Percentiles rank a stretch among this genome's conserved stretches.
phyloP scores from a whole-genome alignment of 2,113 vertebrate species.

The Limnothrissa miodon region DNA sequence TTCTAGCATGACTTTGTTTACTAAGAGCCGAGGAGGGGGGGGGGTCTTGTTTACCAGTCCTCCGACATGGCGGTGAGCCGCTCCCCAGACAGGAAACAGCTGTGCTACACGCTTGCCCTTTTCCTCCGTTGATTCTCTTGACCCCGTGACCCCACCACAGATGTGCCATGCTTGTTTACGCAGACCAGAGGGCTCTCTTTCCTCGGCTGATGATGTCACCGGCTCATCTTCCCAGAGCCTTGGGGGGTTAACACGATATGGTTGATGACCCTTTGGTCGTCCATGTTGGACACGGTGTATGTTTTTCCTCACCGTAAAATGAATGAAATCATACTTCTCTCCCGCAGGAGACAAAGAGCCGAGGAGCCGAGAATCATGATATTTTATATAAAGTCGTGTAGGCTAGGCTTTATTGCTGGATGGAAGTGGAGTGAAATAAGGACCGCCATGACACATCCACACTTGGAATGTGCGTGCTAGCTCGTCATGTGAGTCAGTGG shows the following conservation, averaged over 20 bases:
- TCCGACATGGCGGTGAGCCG: neutral
- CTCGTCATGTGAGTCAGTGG: constrained; percentile 27
- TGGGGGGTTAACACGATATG: neutral
- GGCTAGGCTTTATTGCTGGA: neutral
- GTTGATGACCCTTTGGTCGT: neutral
- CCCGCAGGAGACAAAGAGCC: neutral
- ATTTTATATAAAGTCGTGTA: neutral
- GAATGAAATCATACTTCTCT: neutral
- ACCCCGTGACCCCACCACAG: neutral
- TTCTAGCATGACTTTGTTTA: neutral
- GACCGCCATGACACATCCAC: constrained; percentile 4
- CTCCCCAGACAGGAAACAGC: constrained; percentile 3
- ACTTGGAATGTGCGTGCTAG: constrained; percentile 10
- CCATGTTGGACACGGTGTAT: neutral
- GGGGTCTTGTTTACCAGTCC: neutral
- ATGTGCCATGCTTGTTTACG: neutral
- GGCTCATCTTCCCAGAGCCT: neutral
- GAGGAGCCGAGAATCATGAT: too few species aligned
- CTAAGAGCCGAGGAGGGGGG: neutral
- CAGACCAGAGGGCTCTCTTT: neutral
- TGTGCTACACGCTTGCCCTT: neutral
- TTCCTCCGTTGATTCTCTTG: constrained; percentile 10
- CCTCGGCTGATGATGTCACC: neutral
- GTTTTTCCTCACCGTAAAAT: neutral
- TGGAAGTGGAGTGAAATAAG: neutral